These are phyloP conservation scores for Ecdyonurus torrentis DNA, from an alignment of 2,888 invertebrate species.

Conservation along the genomic window DNA sequence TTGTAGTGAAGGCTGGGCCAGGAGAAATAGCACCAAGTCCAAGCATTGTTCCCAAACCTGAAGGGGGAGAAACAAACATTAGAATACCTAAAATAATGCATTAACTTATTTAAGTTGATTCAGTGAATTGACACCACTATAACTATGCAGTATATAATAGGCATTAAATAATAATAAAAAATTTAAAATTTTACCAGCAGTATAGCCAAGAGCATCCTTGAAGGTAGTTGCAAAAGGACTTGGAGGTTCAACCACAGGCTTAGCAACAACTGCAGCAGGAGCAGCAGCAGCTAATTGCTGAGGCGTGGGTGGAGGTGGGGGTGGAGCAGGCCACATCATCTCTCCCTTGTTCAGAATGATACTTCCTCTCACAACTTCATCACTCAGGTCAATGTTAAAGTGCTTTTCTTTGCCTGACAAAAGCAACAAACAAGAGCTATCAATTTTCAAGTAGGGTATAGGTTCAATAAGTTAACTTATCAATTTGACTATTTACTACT, in stretches of 20 bases:
- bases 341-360: slow-evolving; percentile 59
- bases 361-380: slow-evolving; percentile 74
- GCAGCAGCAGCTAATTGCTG: slow-evolving; percentile 16
- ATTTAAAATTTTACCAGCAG: slow-evolving; percentile 35
- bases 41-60: slow-evolving; percentile 50
- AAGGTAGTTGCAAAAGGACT: slow-evolving; percentile 53
- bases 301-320: slow-evolving; percentile 30
- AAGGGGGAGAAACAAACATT: not conserved
- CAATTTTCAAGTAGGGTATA: slow-evolving; percentile 9
- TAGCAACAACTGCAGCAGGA: slow-evolving; percentile 24
- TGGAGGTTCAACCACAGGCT: slow-evolving; percentile 28
- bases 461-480: no score
- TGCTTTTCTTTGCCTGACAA: slow-evolving; percentile 61
- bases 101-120: no score
- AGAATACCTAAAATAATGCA: no score
- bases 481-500: no score
- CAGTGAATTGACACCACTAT: no score
- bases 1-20: slow-evolving; percentile 67
- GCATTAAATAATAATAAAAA: not conserved
- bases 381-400: slow-evolving; percentile 61
- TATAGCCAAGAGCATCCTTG: slow-evolving; percentile 47
- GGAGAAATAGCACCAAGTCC: slow-evolving; percentile 60
- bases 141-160: no score
- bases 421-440: slow-evolving; percentile 10
- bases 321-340: slow-evolving; percentile 66